Evolutionary conservation across 1,140 invertebrate genomes (phyloP).

Genomic region (Tetramorium parvispinum): DNA sequence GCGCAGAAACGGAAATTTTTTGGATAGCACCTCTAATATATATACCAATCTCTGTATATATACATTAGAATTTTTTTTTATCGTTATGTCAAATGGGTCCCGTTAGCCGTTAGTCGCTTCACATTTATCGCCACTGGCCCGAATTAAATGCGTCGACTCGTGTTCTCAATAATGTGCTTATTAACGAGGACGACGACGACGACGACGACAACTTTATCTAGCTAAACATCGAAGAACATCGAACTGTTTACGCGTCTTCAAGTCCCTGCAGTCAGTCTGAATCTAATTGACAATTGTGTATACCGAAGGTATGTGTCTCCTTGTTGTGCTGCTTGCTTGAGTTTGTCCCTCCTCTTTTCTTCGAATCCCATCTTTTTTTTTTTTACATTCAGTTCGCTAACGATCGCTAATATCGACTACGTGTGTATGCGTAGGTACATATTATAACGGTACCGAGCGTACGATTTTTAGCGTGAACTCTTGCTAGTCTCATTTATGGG

Average conservation of each 20-base stretch:
- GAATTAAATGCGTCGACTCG: constrained; percentile 47
- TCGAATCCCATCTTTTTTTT: constrained; percentile 38
- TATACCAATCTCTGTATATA: not conserved
- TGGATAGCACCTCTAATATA: no score
- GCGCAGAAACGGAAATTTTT: no score
- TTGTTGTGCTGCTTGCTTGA: constrained; percentile 58
- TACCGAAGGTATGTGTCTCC: constrained; percentile 79
- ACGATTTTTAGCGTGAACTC: constrained; percentile 16
- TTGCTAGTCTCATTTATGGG: constrained; percentile 35
- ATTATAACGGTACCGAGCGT: constrained; percentile 36
- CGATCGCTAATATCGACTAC: constrained; percentile 61
- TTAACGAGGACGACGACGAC: constrained; percentile 61
- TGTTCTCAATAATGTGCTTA: constrained; percentile 39
- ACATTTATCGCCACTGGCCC: constrained; percentile 48
- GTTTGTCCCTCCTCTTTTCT: constrained; percentile 30
- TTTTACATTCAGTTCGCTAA: constrained; percentile 60
- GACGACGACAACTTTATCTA: constrained; percentile 76
- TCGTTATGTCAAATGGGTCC: constrained; percentile 47
- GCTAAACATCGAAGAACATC: constrained; percentile 80
- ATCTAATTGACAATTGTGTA: constrained; percentile 85
- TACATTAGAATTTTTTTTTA: constrained; percentile 47
- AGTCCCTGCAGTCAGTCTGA: constrained; percentile 86
- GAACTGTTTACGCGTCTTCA: constrained; percentile 81
- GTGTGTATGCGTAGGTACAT: constrained; percentile 18
- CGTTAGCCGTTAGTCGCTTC: constrained; percentile 54